Percentiles rank a stretch among this genome's conserved stretches.
phyloP scores from a whole-genome alignment of 2,888 invertebrate species.

The Chrysopilus asiliformis region DNA sequence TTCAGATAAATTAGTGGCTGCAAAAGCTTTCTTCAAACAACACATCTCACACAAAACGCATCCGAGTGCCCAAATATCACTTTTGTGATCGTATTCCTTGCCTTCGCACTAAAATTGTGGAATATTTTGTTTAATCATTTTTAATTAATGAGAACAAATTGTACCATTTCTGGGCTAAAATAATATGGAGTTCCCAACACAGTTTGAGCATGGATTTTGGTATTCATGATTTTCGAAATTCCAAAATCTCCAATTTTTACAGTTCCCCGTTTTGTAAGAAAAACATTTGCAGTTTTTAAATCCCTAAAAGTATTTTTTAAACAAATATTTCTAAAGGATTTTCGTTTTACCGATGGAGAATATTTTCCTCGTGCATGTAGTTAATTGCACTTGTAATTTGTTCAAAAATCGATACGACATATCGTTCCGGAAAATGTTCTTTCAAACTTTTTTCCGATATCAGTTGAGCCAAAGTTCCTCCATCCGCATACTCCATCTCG shows the following conservation, averaged over 20 bases:
- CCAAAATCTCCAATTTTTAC: conserved; percentile 65
- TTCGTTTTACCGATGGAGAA: conserved; percentile 39
- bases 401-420: conserved; percentile 47
- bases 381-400: conserved; percentile 56
- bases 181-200: conserved; percentile 62
- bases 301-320: conserved; percentile 34
- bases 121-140: not conserved
- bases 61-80: conserved; percentile 65
- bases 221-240: conserved; percentile 59
- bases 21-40: conserved; percentile 56
- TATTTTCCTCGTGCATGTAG: conserved; percentile 57
- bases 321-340: conserved; percentile 1
- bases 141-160: not conserved
- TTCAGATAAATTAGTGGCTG: conserved; percentile 56
- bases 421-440: conserved; percentile 44
- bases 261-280: conserved; percentile 49
- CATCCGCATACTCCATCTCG: conserved; percentile 69
- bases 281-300: conserved; percentile 61
- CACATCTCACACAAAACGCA: conserved; percentile 66
- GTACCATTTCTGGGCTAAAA: conserved; percentile 57
- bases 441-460: conserved; percentile 34
- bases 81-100: conserved; percentile 59
- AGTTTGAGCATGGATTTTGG: conserved; percentile 50
- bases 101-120: conserved; percentile 49
- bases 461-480: conserved; percentile 54